Evolutionary conservation across 2,797 vertebrate species (phyloP).

Genomic region (Eospalax fontanierii): DNA sequence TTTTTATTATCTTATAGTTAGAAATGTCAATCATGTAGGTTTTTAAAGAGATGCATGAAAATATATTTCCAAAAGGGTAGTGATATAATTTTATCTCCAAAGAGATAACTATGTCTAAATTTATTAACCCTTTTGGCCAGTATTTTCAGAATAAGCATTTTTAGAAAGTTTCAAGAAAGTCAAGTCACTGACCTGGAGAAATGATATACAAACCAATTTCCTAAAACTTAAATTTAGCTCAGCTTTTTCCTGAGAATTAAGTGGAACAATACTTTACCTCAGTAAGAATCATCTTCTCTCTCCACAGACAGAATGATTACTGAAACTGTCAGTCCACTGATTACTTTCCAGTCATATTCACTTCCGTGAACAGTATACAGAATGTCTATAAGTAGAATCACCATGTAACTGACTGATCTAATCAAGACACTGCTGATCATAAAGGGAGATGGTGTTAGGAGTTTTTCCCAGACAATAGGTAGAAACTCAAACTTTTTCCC

Average conservation of each 20-base stretch:
- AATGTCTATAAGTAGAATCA: not conserved
- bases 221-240: not conserved
- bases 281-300: not conserved
- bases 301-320: not conserved
- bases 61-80: not conserved
- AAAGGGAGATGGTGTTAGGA: not conserved
- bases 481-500: not conserved
- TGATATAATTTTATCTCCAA: not conserved
- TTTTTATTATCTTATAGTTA: constrained; percentile 16
- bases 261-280: not conserved
- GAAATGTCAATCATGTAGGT: not conserved
- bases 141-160: not conserved
- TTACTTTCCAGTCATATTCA: not conserved
- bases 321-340: not conserved
- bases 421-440: not conserved
- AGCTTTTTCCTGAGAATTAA: not conserved
- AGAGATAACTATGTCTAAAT: not conserved
- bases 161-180: not conserved
- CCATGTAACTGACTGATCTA: not conserved
- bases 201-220: not conserved
- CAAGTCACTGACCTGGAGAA: not conserved
- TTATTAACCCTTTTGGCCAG: not conserved
- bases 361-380: not conserved
- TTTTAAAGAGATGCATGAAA: not conserved
- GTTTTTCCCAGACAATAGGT: not conserved